These are phyloP conservation scores for Chouioia cunea DNA, from an alignment of 2,888 invertebrate genomes.

Conservation along the genomic window DNA sequence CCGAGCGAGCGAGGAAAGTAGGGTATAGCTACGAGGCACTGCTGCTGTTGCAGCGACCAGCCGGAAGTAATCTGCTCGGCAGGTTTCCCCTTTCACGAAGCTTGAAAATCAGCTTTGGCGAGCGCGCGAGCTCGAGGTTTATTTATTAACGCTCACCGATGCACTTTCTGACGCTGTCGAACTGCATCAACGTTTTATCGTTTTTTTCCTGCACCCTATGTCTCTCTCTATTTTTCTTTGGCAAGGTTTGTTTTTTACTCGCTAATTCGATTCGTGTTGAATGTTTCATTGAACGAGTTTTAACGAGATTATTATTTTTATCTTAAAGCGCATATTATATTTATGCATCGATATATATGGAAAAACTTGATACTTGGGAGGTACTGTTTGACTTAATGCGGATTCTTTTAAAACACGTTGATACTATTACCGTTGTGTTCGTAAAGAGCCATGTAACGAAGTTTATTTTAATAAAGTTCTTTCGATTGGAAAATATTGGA, in stretches of 20 bases:
- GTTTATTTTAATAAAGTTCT: no score
- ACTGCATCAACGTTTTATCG: slow-evolving; percentile 3
- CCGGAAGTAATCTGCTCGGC: slow-evolving; percentile 52
- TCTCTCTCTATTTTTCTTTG: not conserved
- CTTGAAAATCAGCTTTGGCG: slow-evolving; percentile 32
- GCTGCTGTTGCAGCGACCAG: slow-evolving; percentile 47
- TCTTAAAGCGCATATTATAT: no score
- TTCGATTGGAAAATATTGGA: no score
- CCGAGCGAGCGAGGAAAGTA: slow-evolving; percentile 46
- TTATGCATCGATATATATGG: no score
- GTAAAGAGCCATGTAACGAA: no score
- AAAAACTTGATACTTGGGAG: no score
- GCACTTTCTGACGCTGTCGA: not conserved
- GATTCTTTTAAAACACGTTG: no score
- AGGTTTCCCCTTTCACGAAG: slow-evolving; percentile 39
- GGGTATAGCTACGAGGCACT: slow-evolving; percentile 37
- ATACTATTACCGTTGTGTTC: no score
- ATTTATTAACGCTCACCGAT: slow-evolving; percentile 35
- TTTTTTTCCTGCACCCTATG: not conserved
- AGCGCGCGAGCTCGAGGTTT: slow-evolving; percentile 21
- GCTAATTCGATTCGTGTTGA: no score
- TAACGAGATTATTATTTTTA: no score
- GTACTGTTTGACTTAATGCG: no score
- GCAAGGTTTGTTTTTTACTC: not conserved
- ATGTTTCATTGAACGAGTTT: no score